Evolutionary conservation across 2,888 invertebrate genomes (phyloP).

Genomic region (Bursaphelenchus okinawaensis): DNA sequence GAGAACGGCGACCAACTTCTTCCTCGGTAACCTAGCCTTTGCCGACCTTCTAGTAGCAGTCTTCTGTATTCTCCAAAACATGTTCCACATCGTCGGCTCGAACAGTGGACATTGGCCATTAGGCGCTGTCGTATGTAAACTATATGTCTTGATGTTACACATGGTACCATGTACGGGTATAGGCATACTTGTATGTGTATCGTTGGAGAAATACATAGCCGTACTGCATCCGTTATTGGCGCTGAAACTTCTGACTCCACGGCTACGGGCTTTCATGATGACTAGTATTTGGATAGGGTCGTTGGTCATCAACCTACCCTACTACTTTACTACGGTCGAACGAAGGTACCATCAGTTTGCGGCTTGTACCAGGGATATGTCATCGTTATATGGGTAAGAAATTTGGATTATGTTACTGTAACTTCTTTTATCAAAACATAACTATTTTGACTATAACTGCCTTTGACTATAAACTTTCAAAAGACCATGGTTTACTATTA

Average conservation of each 20-base stretch:
- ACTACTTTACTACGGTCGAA: constrained; percentile 37
- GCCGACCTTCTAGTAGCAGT: constrained; percentile 86
- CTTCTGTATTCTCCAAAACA: constrained; percentile 83
- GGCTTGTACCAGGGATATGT: constrained; percentile 29
- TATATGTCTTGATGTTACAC: constrained; percentile 82
- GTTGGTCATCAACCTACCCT: constrained; percentile 30
- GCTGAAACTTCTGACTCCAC: constrained; percentile 42
- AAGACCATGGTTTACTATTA: no score
- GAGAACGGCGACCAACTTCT: constrained; percentile 83
- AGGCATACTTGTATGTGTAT: constrained; percentile 78
- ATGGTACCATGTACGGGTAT: constrained; percentile 78
- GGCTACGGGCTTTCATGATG: constrained; percentile 36
- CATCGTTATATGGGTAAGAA: constrained; percentile 17
- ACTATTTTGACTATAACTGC: no score
- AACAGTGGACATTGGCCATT: constrained; percentile 58
- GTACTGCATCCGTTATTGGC: constrained; percentile 59
- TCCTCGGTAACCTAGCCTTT: constrained; percentile 76
- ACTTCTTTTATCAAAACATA: no score
- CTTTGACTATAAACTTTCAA: no score
- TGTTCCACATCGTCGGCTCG: constrained; percentile 70
- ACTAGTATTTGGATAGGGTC: constrained; percentile 37
- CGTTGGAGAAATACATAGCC: constrained; percentile 75
- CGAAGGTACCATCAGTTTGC: constrained; percentile 14
- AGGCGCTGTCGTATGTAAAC: constrained; percentile 76
- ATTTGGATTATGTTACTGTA: no score